A percentile compares a stretch with the other conserved stretches of the same genome.
Evolutionary conservation across 2,113 vertebrate species (phyloP).

Genomic region (Menura novaehollandiae): DNA sequence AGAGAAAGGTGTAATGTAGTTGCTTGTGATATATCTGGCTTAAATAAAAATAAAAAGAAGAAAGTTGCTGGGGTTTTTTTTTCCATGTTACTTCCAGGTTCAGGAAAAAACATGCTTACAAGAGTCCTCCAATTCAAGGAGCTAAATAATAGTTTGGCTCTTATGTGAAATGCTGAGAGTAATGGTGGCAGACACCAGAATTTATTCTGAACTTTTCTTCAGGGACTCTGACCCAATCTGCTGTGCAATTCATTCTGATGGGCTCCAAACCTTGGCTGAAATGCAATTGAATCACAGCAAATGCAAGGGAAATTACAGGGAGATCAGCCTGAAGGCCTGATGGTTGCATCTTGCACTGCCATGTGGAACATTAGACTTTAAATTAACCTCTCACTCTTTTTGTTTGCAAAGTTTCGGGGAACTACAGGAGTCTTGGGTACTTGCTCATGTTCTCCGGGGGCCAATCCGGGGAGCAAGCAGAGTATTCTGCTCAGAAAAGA

Average conservation of each 20-base stretch:
- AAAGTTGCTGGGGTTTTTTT: not conserved
- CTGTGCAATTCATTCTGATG: not conserved
- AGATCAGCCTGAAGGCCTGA: not conserved
- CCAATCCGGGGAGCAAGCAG: not conserved
- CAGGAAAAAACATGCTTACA: not conserved
- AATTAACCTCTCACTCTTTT: not conserved
- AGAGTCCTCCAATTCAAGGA: not conserved
- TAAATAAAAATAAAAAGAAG: not conserved
- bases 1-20: not conserved
- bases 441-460: not conserved
- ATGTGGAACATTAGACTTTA: not conserved
- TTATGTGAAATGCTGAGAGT: conserved; percentile 47
- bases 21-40: not conserved
- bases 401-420: not conserved
- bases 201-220: conserved; percentile 32
- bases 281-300: conserved; percentile 17
- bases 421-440: not conserved
- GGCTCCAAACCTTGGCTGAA: conserved; percentile 6
- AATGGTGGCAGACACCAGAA: conserved; percentile 26
- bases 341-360: conserved; percentile 13
- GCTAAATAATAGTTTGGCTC: not conserved
- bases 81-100: not conserved
- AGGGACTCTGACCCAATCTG: conserved; percentile 1
- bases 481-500: not conserved
- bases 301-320: conserved; percentile 17